Percentiles rank a stretch among this genome's conserved stretches.
phyloP scores from a whole-genome alignment of 2,113 vertebrate genomes.

The Australoheros scitulus region DNA sequence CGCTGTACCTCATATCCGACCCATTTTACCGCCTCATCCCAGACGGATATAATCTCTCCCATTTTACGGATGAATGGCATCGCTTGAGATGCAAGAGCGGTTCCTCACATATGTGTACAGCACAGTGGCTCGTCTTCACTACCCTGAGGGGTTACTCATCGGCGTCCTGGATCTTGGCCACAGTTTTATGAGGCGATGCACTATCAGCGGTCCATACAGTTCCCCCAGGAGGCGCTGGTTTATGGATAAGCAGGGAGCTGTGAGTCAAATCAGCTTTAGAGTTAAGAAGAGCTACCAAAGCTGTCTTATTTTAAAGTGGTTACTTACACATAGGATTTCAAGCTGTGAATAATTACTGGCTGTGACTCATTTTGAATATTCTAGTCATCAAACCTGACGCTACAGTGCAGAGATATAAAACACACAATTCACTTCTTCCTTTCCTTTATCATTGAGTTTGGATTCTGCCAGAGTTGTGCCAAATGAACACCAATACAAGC shows the following conservation, averaged over 20 bases:
- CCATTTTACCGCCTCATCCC: conserved; percentile 62
- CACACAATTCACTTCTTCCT: not conserved
- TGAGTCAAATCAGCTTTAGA: conserved; percentile 35
- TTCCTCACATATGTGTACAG: conserved; percentile 38
- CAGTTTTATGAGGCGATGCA: conserved; percentile 54
- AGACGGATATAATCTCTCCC: conserved; percentile 70
- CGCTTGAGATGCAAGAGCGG: conserved; percentile 38
- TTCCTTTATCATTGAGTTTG: not conserved
- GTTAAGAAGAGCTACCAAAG: conserved; percentile 14
- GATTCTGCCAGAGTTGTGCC: conserved; percentile 30
- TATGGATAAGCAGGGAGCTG: conserved; percentile 25
- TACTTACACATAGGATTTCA: conserved; percentile 31
- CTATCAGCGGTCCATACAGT: conserved; percentile 26
- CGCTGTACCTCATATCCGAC: conserved; percentile 67
- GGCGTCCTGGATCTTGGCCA: conserved; percentile 51
- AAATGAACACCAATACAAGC: conserved; percentile 53
- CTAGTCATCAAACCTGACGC: not conserved
- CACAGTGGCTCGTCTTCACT: conserved; percentile 10
- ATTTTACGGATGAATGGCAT: conserved; percentile 73
- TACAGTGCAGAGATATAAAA: not conserved
- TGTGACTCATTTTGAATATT: conserved; percentile 31
- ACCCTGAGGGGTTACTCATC: conserved; percentile 42
- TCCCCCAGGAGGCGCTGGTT: conserved; percentile 17
- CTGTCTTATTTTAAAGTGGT: conserved; percentile 20
- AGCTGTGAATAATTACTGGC: conserved; percentile 30